A percentile compares a stretch with the other conserved stretches of the same genome.
Conservation (phyloP, 2,888 invertebrate species). For the Agonopterix subpropinquella region DNA sequence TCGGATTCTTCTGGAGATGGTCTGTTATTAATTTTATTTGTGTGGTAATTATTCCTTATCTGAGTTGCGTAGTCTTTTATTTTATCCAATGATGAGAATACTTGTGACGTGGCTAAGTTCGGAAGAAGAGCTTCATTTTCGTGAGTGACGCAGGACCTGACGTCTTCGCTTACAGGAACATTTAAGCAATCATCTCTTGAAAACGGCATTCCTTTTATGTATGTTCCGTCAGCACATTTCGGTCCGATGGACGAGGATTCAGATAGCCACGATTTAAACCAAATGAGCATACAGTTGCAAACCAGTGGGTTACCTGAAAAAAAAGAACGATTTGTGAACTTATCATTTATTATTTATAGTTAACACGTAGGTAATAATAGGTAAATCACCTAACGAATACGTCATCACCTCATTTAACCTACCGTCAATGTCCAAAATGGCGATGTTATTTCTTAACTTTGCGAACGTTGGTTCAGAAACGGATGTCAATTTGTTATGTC, state of each 20-base stretch:
- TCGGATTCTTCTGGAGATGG: conserved; percentile 86
- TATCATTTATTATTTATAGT: not conserved
- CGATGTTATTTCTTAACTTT: conserved; percentile 86
- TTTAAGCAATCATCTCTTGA: conserved; percentile 80
- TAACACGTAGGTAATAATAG: not conserved
- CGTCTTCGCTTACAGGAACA: conserved; percentile 61
- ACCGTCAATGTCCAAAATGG: conserved; percentile 90
- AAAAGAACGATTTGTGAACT: not conserved
- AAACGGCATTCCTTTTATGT: conserved; percentile 83
- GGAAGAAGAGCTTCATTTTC: conserved; percentile 79
- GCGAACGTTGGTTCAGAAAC: conserved; percentile 85
- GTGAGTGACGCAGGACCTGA: conserved; percentile 78
- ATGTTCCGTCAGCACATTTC: conserved; percentile 85
- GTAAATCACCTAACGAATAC: no score
- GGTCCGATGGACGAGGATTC: conserved; percentile 86
- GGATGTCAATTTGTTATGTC: conserved; percentile 84
- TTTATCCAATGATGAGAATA: conserved; percentile 76
- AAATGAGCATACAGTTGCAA: conserved; percentile 88
- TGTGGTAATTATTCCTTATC: conserved; percentile 56
- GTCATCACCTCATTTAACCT: conserved; percentile 26
- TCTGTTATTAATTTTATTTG: conserved; percentile 68
- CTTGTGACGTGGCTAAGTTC: conserved; percentile 74
- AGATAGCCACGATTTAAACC: conserved; percentile 89
- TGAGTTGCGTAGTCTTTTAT: conserved; percentile 63
- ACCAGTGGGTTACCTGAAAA: conserved; percentile 86